These are phyloP conservation scores for Rhagium mordax DNA, from an alignment of 2,888 invertebrate species.

Conservation along the genomic window DNA sequence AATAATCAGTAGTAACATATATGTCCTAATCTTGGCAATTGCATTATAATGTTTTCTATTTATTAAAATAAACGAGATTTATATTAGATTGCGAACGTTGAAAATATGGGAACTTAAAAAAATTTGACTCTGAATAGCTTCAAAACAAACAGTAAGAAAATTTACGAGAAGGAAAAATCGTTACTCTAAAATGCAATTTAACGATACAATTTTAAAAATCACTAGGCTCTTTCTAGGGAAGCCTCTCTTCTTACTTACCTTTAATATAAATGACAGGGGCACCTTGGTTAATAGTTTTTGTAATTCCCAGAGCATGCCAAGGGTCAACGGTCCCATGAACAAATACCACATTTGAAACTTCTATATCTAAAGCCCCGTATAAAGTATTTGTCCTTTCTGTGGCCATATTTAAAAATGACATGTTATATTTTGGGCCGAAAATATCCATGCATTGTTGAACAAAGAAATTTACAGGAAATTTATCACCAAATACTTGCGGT, in stretches of 20 bases:
- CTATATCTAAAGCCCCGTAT: conserved; percentile 84
- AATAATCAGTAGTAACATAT: too few relatives aligned
- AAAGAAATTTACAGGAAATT: conserved; percentile 85
- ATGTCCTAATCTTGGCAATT: too few relatives aligned
- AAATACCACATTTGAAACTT: conserved; percentile 83
- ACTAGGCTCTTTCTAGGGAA: too few relatives aligned
- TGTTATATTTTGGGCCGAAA: conserved; percentile 83
- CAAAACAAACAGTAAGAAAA: too few relatives aligned
- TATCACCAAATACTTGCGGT: conserved; percentile 79
- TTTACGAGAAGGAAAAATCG: too few relatives aligned
- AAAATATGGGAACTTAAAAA: too few relatives aligned
- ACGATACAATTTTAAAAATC: too few relatives aligned
- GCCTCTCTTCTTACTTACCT: conserved; percentile 70
- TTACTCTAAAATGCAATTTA: too few relatives aligned
- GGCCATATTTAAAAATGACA: conserved; percentile 75
- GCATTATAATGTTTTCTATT: too few relatives aligned
- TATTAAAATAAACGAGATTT: too few relatives aligned
- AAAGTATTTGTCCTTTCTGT: conserved; percentile 82
- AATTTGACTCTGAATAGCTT: too few relatives aligned
- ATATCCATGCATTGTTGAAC: conserved; percentile 87
- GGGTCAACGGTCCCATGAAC: conserved; percentile 93
- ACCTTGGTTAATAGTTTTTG: conserved; percentile 71
- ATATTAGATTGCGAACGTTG: too few relatives aligned
- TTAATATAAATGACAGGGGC: conserved; percentile 83
- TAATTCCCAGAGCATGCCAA: conserved; percentile 88